Conservation (phyloP, 2,797 vertebrate species). For the Syngnathus acus region DNA sequence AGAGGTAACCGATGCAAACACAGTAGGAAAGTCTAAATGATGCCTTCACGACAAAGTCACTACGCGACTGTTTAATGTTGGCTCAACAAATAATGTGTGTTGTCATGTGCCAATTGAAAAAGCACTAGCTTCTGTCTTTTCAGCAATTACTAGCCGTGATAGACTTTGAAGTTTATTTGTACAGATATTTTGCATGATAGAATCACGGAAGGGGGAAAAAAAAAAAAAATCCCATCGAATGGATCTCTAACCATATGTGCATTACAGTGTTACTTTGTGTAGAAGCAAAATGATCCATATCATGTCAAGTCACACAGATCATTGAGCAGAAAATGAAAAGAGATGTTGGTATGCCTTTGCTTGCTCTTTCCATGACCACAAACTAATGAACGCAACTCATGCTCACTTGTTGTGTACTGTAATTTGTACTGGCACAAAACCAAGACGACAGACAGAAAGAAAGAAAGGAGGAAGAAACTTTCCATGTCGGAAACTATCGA, state of each 20-base stretch:
- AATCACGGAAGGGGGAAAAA: neutral
- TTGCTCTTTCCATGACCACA: neutral
- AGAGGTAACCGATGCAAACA: too few relatives aligned
- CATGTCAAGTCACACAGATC: neutral
- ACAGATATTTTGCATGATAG: neutral
- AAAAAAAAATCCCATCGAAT: neutral
- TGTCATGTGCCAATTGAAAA: too few relatives aligned
- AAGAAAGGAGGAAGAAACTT: neutral
- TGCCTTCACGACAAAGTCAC: too few relatives aligned
- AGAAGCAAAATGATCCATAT: neutral
- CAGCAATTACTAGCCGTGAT: neutral
- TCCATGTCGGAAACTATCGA: neutral
- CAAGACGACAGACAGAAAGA: neutral
- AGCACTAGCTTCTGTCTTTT: too few relatives aligned
- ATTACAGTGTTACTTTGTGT: neutral
- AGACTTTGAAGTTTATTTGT: neutral
- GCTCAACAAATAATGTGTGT: too few relatives aligned
- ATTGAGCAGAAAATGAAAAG: neutral
- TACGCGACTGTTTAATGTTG: too few relatives aligned
- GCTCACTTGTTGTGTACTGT: neutral
- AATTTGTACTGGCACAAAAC: neutral
- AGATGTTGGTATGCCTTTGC: neutral
- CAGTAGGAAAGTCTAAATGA: too few relatives aligned
- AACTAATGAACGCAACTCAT: neutral
- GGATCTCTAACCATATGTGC: too few relatives aligned